Evolutionary conservation across 2,113 vertebrate species (phyloP).

Genomic region (Dolichotis patagonum): DNA sequence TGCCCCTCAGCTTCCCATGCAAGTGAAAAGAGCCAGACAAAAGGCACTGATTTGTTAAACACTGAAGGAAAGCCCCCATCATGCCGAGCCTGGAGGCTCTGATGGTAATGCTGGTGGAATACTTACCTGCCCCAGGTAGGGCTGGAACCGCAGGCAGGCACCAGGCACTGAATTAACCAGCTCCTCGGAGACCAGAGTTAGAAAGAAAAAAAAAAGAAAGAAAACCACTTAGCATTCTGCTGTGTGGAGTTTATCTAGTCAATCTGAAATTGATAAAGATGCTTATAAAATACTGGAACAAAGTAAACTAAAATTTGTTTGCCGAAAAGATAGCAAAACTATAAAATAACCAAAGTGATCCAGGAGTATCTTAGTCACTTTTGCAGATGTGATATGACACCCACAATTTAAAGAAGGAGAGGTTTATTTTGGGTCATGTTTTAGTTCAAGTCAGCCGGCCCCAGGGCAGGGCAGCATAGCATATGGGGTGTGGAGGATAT

Average conservation of each 20-base stretch:
- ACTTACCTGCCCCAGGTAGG: neutral
- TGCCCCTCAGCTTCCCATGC: too few relatives aligned
- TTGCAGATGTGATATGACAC: neutral
- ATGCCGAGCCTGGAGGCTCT: neutral
- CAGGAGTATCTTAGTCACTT: neutral
- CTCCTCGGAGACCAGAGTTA: neutral
- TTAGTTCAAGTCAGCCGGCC: neutral
- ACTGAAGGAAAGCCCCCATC: neutral
- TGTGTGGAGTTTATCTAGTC: neutral
- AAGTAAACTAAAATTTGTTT: conserved; percentile 14
- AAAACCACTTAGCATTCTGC: neutral
- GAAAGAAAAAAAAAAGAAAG: too few relatives aligned
- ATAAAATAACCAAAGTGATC: neutral
- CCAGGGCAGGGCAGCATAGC: too few relatives aligned
- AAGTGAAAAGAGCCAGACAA: neutral
- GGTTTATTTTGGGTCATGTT: neutral
- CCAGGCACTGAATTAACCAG: neutral
- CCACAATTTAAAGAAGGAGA: neutral
- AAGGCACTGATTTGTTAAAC: neutral
- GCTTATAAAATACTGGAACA: neutral
- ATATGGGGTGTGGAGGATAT: neutral
- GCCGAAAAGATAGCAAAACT: neutral
- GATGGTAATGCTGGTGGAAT: neutral
- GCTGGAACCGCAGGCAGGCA: neutral
- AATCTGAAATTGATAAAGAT: neutral